These are phyloP conservation scores for Telenomus remus DNA, from an alignment of 1,140 invertebrate species.

Conservation along the genomic window DNA sequence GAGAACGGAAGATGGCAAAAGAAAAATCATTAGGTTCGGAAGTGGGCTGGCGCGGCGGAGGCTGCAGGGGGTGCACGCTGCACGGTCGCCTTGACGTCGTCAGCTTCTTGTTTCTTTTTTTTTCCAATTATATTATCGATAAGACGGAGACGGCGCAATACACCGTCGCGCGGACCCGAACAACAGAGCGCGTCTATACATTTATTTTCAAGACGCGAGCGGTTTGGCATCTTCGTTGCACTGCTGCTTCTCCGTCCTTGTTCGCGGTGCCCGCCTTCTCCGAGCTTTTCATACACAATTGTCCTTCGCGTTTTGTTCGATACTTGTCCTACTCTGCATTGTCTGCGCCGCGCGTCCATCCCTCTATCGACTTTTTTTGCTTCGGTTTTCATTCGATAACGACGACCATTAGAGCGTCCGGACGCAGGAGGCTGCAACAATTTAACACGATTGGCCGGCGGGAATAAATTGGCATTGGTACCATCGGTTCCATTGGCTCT, in stretches of 20 bases:
- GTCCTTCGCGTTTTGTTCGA: constrained; percentile 59
- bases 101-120: constrained; percentile 62
- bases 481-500: constrained; percentile 73
- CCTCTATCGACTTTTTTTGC: constrained; percentile 25
- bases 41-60: constrained; percentile 34
- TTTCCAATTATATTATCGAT: constrained; percentile 72
- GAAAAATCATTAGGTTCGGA: constrained; percentile 52
- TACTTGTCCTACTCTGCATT: constrained; percentile 45
- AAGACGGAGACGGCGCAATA: constrained; percentile 69
- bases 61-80: constrained; percentile 14
- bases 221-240: constrained; percentile 41
- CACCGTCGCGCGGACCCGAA: constrained; percentile 30
- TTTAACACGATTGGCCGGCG: constrained; percentile 75
- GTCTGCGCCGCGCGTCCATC: constrained; percentile 13
- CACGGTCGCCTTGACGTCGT: constrained; percentile 46
- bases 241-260: constrained; percentile 12
- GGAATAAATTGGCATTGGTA: constrained; percentile 74
- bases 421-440: constrained; percentile 66
- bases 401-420: constrained; percentile 32
- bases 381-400: constrained; percentile 41
- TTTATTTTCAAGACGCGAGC: constrained; percentile 24
- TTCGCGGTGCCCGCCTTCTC: constrained; percentile 24
- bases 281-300: constrained; percentile 61
- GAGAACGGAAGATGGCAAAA: constrained; percentile 38
- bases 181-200: constrained; percentile 35